phyloP scores from a whole-genome alignment of 2,888 invertebrate species.

The Chrysina gloriosa region DNA sequence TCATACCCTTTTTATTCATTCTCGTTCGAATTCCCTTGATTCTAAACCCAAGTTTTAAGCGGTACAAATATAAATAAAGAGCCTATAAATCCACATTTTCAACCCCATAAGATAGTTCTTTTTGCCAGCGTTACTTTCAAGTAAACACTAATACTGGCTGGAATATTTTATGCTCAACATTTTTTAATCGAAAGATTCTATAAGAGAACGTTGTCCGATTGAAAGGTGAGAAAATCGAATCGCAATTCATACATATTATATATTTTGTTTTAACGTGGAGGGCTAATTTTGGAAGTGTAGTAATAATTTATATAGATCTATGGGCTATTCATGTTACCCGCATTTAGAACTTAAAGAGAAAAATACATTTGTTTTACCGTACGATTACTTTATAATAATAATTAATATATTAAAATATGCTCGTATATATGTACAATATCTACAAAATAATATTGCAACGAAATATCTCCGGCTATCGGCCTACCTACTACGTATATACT shows the following conservation, averaged over 20 bases:
- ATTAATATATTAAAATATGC: constrained; percentile 7
- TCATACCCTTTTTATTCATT: too few relatives aligned
- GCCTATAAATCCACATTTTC: too few relatives aligned
- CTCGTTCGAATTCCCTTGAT: too few relatives aligned
- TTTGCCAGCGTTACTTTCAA: too few relatives aligned
- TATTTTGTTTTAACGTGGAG: background rate
- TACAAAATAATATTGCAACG: constrained; percentile 30
- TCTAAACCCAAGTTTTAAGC: too few relatives aligned
- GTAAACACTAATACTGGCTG: too few relatives aligned
- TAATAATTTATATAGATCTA: constrained; percentile 9
- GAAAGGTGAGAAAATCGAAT: too few relatives aligned
- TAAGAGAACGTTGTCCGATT: background rate
- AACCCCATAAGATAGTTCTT: too few relatives aligned
- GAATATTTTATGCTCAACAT: background rate
- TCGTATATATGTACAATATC: constrained; percentile 28
- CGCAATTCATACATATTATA: too few relatives aligned
- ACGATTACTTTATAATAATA: background rate
- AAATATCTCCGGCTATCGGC: background rate
- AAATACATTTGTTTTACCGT: background rate
- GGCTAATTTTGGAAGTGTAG: constrained; percentile 17
- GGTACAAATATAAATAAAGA: too few relatives aligned
- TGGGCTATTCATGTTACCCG: constrained; percentile 30
- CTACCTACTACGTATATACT: background rate
- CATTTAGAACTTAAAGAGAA: constrained; percentile 34
- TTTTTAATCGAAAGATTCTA: background rate